Evolutionary conservation across 1,140 invertebrate species (phyloP).

Genomic region (Ditylenchus dipsaci): DNA sequence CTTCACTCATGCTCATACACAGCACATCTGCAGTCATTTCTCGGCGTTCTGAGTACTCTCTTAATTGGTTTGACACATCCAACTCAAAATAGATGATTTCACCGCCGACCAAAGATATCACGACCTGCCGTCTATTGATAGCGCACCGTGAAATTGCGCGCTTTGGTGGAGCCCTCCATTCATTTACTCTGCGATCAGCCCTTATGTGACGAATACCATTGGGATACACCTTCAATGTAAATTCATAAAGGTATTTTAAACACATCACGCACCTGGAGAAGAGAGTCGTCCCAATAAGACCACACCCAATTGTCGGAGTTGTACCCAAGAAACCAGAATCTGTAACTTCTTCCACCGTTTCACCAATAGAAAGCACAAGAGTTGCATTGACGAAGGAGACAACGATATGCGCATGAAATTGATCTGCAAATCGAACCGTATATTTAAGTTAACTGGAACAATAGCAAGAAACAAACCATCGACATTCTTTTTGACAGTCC

Average conservation of each 20-base stretch:
- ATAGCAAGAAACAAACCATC: slow-evolving; percentile 71
- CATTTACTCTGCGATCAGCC: slow-evolving; percentile 92
- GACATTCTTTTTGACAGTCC: slow-evolving; percentile 91
- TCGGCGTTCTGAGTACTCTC: slow-evolving; percentile 93
- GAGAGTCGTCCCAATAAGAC: slow-evolving; percentile 92
- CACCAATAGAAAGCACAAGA: slow-evolving; percentile 94
- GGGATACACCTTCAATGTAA: slow-evolving; percentile 75
- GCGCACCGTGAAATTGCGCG: slow-evolving; percentile 95
- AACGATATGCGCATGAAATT: slow-evolving; percentile 98
- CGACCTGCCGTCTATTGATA: slow-evolving; percentile 94
- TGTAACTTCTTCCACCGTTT: slow-evolving; percentile 99
- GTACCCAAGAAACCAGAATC: slow-evolving; percentile 98
- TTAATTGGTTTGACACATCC: slow-evolving; percentile 92
- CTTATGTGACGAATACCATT: slow-evolving; percentile 97
- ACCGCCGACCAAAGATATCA: slow-evolving; percentile 91
- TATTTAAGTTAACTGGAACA: background rate
- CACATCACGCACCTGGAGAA: slow-evolving; percentile 76
- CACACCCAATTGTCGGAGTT: slow-evolving; percentile 91
- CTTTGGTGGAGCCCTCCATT: slow-evolving; percentile 97
- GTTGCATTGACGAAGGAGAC: slow-evolving; percentile 99
- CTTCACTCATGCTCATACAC: slow-evolving; percentile 93
- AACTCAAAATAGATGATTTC: slow-evolving; percentile 99
- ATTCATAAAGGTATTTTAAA: background rate
- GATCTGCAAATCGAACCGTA: slow-evolving; percentile 70
- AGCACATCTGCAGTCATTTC: slow-evolving; percentile 93